phyloP scores from a whole-genome alignment of 2,113 vertebrate species.

The Chlorodrepanis virens region DNA sequence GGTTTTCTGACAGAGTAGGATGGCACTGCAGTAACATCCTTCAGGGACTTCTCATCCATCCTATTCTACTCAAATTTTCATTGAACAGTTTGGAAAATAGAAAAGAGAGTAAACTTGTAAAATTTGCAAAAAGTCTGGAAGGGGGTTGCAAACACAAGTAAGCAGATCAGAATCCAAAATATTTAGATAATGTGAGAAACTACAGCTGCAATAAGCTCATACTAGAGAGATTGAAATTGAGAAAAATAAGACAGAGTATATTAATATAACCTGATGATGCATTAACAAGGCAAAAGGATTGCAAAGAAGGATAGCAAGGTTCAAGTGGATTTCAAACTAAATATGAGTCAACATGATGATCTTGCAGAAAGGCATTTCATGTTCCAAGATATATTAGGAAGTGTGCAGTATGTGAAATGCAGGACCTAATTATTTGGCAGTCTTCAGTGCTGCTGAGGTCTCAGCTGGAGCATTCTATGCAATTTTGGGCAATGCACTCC shows the following conservation, averaged over 20 bases:
- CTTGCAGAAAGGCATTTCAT: constrained; percentile 6
- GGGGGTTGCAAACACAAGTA: neutral
- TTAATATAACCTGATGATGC: neutral
- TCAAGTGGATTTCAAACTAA: neutral
- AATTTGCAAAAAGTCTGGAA: neutral
- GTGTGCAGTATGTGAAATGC: neutral
- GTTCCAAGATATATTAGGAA: constrained; percentile 22
- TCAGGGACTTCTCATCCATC: neutral
- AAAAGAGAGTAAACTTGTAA: neutral
- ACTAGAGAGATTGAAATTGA: neutral
- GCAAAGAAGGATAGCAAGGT: neutral
- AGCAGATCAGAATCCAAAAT: neutral
- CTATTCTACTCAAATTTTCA: neutral
- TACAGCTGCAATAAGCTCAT: neutral
- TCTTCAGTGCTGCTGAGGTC: neutral
- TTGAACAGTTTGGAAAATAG: neutral
- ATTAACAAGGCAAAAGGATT: neutral
- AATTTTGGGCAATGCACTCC: constrained; percentile 1
- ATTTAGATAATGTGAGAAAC: neutral
- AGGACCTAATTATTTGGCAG: constrained; percentile 31
- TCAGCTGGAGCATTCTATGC: constrained; percentile 17
- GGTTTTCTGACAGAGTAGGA: neutral
- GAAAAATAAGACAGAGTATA: neutral
- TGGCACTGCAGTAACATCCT: neutral
- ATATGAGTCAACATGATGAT: neutral